Evolutionary conservation across 2,797 vertebrate genomes (phyloP).

Genomic region (Brotula barbata): DNA sequence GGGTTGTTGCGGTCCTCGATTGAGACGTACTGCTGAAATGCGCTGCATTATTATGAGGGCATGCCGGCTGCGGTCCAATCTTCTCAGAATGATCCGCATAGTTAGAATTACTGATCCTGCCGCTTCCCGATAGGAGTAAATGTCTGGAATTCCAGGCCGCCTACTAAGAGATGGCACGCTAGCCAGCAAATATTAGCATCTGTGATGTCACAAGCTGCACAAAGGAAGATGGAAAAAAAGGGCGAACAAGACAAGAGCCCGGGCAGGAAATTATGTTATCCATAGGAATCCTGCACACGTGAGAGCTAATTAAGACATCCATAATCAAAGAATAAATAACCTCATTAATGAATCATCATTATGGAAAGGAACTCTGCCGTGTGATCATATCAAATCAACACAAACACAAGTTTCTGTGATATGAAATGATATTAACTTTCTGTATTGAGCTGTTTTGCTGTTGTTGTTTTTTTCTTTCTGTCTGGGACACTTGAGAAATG

Average conservation of each 20-base stretch:
- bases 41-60: slow-evolving; percentile 77
- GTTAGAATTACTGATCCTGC: slow-evolving; percentile 78
- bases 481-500: background rate
- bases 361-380: background rate
- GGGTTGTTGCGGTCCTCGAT: slow-evolving; percentile 74
- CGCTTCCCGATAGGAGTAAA: slow-evolving; percentile 71
- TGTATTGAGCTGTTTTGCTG: too few relatives aligned
- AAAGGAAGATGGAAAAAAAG: slow-evolving; percentile 56
- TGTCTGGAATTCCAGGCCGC: slow-evolving; percentile 80
- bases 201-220: slow-evolving; percentile 71
- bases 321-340: slow-evolving; percentile 24
- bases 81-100: slow-evolving; percentile 79
- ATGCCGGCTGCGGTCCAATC: slow-evolving; percentile 69
- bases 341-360: background rate
- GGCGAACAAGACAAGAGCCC: slow-evolving; percentile 48
- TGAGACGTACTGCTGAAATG: slow-evolving; percentile 79
- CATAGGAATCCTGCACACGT: slow-evolving; percentile 46
- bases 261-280: slow-evolving; percentile 45
- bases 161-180: slow-evolving; percentile 76
- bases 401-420: background rate
- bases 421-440: too few relatives aligned
- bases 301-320: slow-evolving; percentile 33
- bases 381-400: slow-evolving; percentile 6
- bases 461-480: background rate
- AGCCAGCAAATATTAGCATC: slow-evolving; percentile 65